Evolutionary conservation across 1,140 invertebrate genomes (phyloP).

Genomic region (Dendroctonus valens): DNA sequence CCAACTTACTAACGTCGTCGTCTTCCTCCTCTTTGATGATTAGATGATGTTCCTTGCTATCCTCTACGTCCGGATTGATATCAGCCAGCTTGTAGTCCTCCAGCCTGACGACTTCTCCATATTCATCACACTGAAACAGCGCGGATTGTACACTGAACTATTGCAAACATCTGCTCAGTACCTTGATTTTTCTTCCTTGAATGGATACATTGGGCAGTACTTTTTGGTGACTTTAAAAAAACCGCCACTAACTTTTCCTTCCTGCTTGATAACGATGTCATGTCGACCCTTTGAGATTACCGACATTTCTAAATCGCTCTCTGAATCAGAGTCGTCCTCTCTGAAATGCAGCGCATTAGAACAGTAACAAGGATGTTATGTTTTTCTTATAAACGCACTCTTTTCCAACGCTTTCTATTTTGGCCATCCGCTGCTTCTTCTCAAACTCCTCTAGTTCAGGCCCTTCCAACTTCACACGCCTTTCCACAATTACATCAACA

Average conservation of each 20-base stretch:
- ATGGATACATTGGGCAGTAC: conserved; percentile 96
- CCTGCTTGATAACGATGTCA: conserved; percentile 85
- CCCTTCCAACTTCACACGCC: conserved; percentile 82
- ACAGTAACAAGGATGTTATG: neutral
- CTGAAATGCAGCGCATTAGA: conserved; percentile 45
- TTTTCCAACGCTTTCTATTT: conserved; percentile 54
- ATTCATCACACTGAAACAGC: conserved; percentile 72
- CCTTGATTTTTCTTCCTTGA: conserved; percentile 85
- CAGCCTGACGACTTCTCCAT: conserved; percentile 88
- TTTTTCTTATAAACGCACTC: conserved; percentile 46
- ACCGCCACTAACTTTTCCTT: conserved; percentile 65
- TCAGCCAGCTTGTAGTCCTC: conserved; percentile 88
- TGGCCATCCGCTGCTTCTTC: conserved; percentile 61
- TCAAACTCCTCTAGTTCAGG: conserved; percentile 88
- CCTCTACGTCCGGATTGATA: conserved; percentile 56
- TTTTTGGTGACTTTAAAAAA: conserved; percentile 94
- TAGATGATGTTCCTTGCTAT: conserved; percentile 68
- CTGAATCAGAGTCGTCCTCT: conserved; percentile 80
- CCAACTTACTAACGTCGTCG: conserved; percentile 40
- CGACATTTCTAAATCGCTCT: conserved; percentile 81
- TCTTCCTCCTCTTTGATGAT: conserved; percentile 60
- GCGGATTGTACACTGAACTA: neutral
- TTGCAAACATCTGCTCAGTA: neutral
- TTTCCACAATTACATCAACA: conserved; percentile 74
- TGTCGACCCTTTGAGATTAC: conserved; percentile 75